Base-by-base conservation (phyloP, 2,113 vertebrate genomes). In the Bufo bufo region DNA sequence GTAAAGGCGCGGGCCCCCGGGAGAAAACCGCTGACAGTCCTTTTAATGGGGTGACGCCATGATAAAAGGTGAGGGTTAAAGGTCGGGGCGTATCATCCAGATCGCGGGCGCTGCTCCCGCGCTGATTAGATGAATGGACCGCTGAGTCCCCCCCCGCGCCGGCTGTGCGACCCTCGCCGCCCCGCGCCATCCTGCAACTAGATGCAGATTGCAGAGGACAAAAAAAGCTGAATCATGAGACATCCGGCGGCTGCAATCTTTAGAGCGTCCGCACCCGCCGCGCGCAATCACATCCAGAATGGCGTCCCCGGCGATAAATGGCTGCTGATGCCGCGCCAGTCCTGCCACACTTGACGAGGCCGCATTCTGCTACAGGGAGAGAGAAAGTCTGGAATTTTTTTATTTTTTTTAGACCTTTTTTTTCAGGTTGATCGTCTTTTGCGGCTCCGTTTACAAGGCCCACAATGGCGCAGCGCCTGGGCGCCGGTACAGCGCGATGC, bases 141-240 rank as follows among this genome's bases (percentile, higher is more conserved):
- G 58, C n/a, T 52, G 23, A 58, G 75, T 69, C 50, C 77, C 49
- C 16, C 66, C 4, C 12, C 47, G 23, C 12, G 43, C 71, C 13
- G 33, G 33, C 66, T 43, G 66, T 45, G 71, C 71, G 13, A 72
- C 14, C 66, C 66, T 71, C 66, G 11, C 66, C 3, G 23, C 66
- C 63, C 71, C 9, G 71, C 71, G 43, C 43, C 43, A 2, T 74
- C 43, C 71, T 66, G 87, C 72, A 33, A 49, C 54, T 63, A 14
- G 4, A 58, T 75, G 80, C 69, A 87, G 82, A 87, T 82, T 59
- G 59, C 63, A 45, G 77, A 52, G 77, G 19, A n/a, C n/a, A n/a
- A 63, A 87, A 82, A 77, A 83, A 19, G 71, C 81, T 77, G 72
- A 88, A 84, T 88, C 87, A 84, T 54, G 87, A 88, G 58, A 77